Evolutionary conservation across 2,113 vertebrate species (phyloP).

Genomic region (Plecturocebus donacophilus): DNA sequence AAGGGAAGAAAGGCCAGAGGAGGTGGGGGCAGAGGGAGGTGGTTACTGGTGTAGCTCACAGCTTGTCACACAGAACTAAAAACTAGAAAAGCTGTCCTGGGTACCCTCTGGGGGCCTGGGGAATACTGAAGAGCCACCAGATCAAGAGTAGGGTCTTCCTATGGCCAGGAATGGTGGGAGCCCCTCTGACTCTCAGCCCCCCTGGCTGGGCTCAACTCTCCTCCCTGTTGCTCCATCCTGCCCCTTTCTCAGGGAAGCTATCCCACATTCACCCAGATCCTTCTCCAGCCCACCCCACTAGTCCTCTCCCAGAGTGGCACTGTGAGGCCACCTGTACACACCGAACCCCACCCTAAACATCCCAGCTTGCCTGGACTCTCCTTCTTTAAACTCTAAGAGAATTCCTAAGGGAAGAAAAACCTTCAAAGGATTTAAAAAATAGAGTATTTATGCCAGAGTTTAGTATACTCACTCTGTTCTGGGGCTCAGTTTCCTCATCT

Average conservation of each 20-base stretch:
- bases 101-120: neutral
- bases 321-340: neutral
- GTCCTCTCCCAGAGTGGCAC: neutral
- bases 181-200: neutral
- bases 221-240: neutral
- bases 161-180: neutral
- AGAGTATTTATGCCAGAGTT: neutral
- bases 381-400: neutral
- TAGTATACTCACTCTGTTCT: neutral
- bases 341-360: neutral
- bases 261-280: neutral
- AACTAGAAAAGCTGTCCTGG: neutral
- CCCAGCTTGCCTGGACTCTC: neutral
- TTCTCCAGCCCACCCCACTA: neutral
- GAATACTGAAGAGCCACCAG: neutral
- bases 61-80: neutral
- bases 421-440: constrained; percentile 30
- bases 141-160: neutral
- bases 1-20: neutral
- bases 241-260: neutral
- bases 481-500: neutral
- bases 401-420: constrained; percentile 34
- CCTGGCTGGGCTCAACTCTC: neutral
- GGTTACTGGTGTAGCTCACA: neutral
- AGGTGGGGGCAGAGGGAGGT: too few relatives aligned